phyloP scores from a whole-genome alignment of 2,888 invertebrate genomes.

The Sussaba pulchella region DNA sequence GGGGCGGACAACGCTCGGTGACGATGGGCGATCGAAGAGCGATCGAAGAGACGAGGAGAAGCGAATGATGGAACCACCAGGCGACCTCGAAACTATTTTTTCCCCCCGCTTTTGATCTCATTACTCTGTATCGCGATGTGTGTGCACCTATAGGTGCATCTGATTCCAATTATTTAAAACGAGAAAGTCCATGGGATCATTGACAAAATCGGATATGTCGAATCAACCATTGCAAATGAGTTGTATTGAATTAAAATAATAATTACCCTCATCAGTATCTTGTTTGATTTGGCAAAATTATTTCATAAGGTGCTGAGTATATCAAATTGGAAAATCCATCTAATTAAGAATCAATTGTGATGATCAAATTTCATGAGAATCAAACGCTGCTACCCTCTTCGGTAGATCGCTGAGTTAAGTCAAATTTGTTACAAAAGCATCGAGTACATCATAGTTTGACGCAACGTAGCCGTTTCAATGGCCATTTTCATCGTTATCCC shows the following conservation, averaged over 20 bases:
- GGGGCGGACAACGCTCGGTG: constrained; percentile 17
- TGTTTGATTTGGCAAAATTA: too few species aligned
- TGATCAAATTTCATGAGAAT: too few species aligned
- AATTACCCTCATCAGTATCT: too few species aligned
- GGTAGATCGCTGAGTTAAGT: too few species aligned
- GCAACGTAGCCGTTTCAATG: constrained; percentile 55
- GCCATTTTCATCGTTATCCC: constrained; percentile 26
- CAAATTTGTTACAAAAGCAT: too few species aligned
- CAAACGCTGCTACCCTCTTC: too few species aligned
- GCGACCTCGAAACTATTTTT: constrained; percentile 34
- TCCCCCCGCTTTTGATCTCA: constrained; percentile 4
- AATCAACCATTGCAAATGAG: too few species aligned
- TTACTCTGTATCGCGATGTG: constrained; percentile 13
- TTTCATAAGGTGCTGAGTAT: too few species aligned
- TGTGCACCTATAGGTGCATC: neutral
- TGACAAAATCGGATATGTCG: neutral
- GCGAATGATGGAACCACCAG: constrained; percentile 52
- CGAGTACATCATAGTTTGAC: too few species aligned
- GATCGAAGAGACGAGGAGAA: constrained; percentile 22
- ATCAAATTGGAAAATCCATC: too few species aligned
- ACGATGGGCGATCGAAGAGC: constrained; percentile 27
- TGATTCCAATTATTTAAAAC: neutral
- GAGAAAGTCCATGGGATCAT: neutral
- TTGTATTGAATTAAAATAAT: too few species aligned
- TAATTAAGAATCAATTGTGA: too few species aligned